phyloP scores from a whole-genome alignment of 2,888 invertebrate species.

The Tetranychus piercei region DNA sequence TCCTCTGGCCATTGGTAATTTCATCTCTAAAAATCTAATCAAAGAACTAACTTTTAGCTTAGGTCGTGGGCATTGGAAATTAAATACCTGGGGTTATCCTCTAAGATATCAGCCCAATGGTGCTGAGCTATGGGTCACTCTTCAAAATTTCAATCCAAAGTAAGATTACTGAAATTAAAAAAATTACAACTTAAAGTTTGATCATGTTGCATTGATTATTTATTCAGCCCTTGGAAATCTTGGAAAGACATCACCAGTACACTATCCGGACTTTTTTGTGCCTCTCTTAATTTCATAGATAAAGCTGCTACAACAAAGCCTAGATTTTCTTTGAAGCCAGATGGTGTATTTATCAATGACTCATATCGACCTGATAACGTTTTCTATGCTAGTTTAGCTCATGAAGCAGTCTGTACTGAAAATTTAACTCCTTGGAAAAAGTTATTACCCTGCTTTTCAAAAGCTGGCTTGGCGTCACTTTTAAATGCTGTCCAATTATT shows the following conservation, averaged over 20 bases:
- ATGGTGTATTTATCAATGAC: constrained; percentile 42
- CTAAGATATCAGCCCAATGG: constrained; percentile 73
- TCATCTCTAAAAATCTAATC: constrained; percentile 56
- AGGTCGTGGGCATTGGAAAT: constrained; percentile 83
- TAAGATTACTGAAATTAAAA: not conserved
- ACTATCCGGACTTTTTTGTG: constrained; percentile 82
- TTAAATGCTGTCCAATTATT: constrained; percentile 77
- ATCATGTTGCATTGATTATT: too few species aligned
- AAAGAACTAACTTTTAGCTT: constrained; percentile 76
- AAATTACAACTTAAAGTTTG: too few species aligned
- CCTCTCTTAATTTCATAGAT: constrained; percentile 84
- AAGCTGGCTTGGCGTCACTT: constrained; percentile 62
- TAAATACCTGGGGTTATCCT: constrained; percentile 85
- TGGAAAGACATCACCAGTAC: constrained; percentile 79
- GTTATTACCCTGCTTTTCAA: constrained; percentile 70
- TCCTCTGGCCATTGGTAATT: constrained; percentile 70
- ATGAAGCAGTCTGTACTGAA: constrained; percentile 95
- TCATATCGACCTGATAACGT: constrained; percentile 29
- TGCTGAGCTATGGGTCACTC: constrained; percentile 86
- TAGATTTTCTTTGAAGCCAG: constrained; percentile 50
- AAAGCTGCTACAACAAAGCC: constrained; percentile 64
- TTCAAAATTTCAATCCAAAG: constrained; percentile 38
- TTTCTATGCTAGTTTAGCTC: constrained; percentile 71
- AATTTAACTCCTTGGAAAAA: constrained; percentile 98
- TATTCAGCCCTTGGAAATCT: constrained; percentile 19